Evolutionary conservation across 2,888 invertebrate genomes (phyloP).

Genomic region (Harpalus rufipes): DNA sequence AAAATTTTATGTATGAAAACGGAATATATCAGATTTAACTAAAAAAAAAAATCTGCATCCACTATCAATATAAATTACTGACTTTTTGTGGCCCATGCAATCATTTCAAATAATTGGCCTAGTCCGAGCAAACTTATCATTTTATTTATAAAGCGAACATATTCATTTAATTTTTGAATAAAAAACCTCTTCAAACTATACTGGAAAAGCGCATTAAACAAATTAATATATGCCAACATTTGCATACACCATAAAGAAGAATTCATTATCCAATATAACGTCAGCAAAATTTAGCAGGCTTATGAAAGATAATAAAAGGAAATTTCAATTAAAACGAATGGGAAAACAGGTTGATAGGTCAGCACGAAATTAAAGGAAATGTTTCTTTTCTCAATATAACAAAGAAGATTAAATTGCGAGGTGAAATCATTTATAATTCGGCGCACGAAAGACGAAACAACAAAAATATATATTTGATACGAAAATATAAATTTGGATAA

Average conservation of each 20-base stretch:
- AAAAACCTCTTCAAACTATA: neutral
- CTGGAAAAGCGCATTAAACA: conserved; percentile 17
- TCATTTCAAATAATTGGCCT: neutral
- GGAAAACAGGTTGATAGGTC: conserved; percentile 17
- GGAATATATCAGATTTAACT: neutral
- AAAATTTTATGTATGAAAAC: no score
- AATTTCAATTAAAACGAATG: conserved; percentile 22
- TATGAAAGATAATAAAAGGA: conserved; percentile 36
- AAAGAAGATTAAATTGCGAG: conserved; percentile 11
- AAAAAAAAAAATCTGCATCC: neutral
- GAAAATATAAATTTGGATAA: neutral
- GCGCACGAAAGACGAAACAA: neutral
- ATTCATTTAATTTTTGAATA: conserved; percentile 3
- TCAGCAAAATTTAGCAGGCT: neutral
- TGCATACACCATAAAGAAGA: conserved; percentile 20
- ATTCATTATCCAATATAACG: conserved; percentile 33
- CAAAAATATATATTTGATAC: neutral
- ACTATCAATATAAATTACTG: neutral
- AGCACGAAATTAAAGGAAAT: conserved; percentile 17
- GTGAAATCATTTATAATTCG: neutral
- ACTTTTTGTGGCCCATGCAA: neutral
- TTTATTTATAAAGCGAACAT: conserved; percentile 2
- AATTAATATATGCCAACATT: conserved; percentile 21
- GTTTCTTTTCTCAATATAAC: conserved; percentile 10
- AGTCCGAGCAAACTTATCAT: neutral